Percentiles rank a stretch among this genome's conserved stretches.
These are phyloP conservation scores for Apogon talboti DNA, from an alignment of 2,797 vertebrate species.

Conservation along the genomic window DNA sequence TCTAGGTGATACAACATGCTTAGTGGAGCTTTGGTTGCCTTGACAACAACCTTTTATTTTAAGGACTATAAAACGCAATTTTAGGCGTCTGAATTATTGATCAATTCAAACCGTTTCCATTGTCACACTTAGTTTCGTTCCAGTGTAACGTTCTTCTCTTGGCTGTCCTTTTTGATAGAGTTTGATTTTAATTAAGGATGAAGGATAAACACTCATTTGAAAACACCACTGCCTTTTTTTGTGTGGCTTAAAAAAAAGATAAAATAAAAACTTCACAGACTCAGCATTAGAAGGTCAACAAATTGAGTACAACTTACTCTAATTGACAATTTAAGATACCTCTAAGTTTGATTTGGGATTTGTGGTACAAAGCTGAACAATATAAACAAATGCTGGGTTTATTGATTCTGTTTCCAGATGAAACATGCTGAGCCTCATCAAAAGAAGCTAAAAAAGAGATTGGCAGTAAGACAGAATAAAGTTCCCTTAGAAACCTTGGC, in stretches of 20 bases:
- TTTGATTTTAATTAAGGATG: slow-evolving; percentile 20
- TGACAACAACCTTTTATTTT: slow-evolving; percentile 46
- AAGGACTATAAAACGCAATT: slow-evolving; percentile 25
- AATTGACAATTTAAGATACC: not conserved
- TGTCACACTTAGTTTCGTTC: slow-evolving; percentile 13
- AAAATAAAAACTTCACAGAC: too few relatives aligned
- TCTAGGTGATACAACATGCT: slow-evolving; percentile 4
- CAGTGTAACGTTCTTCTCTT: not conserved
- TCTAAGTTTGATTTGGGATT: not conserved
- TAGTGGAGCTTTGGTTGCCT: slow-evolving; percentile 46
- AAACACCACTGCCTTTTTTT: not conserved
- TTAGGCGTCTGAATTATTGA: not conserved
- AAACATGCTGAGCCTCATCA: too few relatives aligned
- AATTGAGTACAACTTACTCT: too few relatives aligned
- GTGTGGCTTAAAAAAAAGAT: too few relatives aligned
- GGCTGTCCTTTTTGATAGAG: slow-evolving; percentile 15
- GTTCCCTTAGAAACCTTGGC: too few relatives aligned
- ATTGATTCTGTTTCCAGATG: not conserved
- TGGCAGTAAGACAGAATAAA: too few relatives aligned
- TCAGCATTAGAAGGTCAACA: too few relatives aligned
- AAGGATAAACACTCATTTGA: not conserved
- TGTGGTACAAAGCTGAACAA: not conserved
- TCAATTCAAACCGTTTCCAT: slow-evolving; percentile 3
- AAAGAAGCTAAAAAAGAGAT: too few relatives aligned
- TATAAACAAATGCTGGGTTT: not conserved